These are phyloP conservation scores for Lasioglossum marginatum DNA, from an alignment of 2,888 invertebrate genomes.

Conservation along the genomic window DNA sequence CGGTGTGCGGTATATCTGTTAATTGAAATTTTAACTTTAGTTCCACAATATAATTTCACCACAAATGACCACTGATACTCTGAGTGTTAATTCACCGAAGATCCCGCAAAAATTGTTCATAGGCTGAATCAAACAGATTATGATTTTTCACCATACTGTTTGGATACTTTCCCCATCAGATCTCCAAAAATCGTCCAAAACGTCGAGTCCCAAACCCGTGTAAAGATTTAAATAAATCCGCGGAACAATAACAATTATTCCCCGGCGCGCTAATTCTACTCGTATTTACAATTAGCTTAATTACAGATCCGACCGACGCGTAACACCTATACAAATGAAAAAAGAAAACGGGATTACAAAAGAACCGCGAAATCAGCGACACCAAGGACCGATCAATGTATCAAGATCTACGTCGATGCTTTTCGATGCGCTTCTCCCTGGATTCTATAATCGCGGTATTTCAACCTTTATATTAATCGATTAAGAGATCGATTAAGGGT, in stretches of 20 bases:
- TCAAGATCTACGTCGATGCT: conserved; percentile 22
- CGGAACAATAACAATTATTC: neutral
- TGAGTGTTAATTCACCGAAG: neutral
- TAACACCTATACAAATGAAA: conserved; percentile 23
- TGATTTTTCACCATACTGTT: neutral
- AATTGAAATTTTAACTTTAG: neutral
- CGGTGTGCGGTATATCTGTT: neutral
- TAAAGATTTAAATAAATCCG: conserved; percentile 36
- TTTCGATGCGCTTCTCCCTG: conserved; percentile 31
- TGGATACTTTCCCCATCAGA: neutral
- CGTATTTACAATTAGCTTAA: conserved; percentile 61
- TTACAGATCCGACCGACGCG: conserved; percentile 44
- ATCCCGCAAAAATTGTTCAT: neutral
- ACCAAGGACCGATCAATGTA: conserved; percentile 52
- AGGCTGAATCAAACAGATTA: neutral
- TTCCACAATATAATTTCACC: neutral
- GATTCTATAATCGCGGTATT: neutral
- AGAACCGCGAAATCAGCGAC: conserved; percentile 45
- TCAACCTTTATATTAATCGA: neutral
- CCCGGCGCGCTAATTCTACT: conserved; percentile 25
- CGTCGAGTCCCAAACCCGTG: neutral
- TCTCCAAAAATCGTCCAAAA: neutral
- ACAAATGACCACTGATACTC: neutral
- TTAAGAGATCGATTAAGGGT: neutral
- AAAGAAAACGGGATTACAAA: conserved; percentile 20